These are phyloP conservation scores for Eurytoma californica DNA, from an alignment of 2,888 invertebrate genomes.

Conservation along the genomic window DNA sequence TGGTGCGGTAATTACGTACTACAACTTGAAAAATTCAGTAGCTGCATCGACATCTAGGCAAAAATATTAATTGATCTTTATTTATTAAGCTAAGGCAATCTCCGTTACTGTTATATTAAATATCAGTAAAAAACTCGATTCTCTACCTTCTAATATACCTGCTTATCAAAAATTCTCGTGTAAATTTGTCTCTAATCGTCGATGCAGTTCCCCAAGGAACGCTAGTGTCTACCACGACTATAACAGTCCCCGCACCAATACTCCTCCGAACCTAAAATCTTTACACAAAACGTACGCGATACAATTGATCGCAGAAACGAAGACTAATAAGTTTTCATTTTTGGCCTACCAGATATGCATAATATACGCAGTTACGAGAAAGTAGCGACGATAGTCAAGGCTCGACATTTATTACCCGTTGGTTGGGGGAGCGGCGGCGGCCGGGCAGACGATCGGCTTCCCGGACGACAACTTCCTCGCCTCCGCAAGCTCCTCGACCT, in stretches of 20 bases:
- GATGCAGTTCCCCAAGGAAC: slow-evolving; percentile 5
- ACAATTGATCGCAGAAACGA: not conserved
- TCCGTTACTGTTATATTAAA: too few relatives aligned
- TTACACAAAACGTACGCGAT: slow-evolving; percentile 14
- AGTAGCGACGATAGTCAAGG: not conserved
- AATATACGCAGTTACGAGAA: not conserved
- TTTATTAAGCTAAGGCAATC: too few relatives aligned
- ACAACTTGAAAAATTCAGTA: too few relatives aligned
- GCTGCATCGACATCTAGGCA: too few relatives aligned
- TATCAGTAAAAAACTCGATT: too few relatives aligned
- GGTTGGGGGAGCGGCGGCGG: slow-evolving; percentile 26
- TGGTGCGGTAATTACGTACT: too few relatives aligned
- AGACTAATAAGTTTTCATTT: not conserved
- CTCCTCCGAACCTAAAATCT: not conserved
- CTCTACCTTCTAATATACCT: not conserved
- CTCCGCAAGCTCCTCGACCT: slow-evolving; percentile 59
- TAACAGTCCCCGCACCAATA: not conserved
- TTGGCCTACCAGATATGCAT: not conserved
- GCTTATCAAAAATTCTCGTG: slow-evolving; percentile 27
- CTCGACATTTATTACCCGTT: slow-evolving; percentile 68
- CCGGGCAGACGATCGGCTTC: slow-evolving; percentile 43
- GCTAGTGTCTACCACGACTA: not conserved
- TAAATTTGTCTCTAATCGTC: slow-evolving; percentile 13
- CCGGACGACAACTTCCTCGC: slow-evolving; percentile 57
- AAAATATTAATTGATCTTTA: too few relatives aligned